Evolutionary conservation across 2,888 invertebrate species (phyloP).

Genomic region (Maniola hyperantus): DNA sequence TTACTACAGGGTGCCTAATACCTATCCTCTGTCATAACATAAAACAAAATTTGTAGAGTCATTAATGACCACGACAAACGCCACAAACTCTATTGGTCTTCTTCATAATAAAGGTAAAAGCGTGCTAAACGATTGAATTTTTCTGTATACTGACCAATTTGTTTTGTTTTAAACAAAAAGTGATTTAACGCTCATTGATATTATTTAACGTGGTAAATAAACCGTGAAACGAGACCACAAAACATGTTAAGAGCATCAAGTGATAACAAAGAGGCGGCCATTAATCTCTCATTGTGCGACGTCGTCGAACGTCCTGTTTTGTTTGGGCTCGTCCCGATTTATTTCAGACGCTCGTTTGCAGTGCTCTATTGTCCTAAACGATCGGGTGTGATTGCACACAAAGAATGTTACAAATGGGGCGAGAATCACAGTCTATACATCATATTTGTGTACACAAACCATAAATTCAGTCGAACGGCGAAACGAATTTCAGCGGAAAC

Average conservation of each 20-base stretch:
- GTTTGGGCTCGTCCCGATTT: constrained; percentile 72
- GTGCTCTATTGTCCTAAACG: constrained; percentile 70
- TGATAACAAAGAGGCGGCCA: constrained; percentile 75
- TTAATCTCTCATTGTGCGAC: constrained; percentile 79
- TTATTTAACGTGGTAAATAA: constrained; percentile 72
- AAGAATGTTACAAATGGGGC: constrained; percentile 69
- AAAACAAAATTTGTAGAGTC: background rate
- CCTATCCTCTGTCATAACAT: background rate
- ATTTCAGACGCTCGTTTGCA: constrained; percentile 62
- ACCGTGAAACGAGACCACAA: constrained; percentile 79
- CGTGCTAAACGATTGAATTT: background rate
- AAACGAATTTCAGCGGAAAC: constrained; percentile 40
- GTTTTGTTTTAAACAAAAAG: constrained; percentile 51
- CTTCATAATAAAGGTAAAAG: background rate
- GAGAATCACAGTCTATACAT: constrained; percentile 69
- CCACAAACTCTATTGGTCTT: background rate
- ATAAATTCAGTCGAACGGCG: constrained; percentile 58
- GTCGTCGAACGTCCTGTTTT: constrained; percentile 68
- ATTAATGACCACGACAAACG: background rate
- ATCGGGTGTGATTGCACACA: constrained; percentile 77
- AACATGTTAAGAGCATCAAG: constrained; percentile 74
- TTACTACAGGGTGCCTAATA: too few species aligned
- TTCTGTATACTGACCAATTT: background rate
- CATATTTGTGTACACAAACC: constrained; percentile 71
- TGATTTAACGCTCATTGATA: constrained; percentile 71